Evolutionary conservation across 2,113 vertebrate genomes (phyloP).

Genomic region (Sorex fumeus): DNA sequence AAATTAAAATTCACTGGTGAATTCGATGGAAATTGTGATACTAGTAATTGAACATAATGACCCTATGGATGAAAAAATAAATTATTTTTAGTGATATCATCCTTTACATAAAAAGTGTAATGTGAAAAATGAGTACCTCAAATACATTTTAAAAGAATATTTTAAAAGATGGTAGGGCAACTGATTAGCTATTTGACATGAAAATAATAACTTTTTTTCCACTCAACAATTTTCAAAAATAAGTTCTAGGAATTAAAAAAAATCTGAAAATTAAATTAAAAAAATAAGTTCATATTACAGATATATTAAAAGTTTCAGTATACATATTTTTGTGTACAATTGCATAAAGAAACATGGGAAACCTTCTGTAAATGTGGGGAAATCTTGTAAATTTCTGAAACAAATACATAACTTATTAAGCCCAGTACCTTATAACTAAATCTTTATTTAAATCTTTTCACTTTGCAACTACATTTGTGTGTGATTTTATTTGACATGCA

Average conservation of each 20-base stretch:
- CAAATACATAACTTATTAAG: background rate
- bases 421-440: background rate
- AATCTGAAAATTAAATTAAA: conserved; percentile 36
- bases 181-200: background rate
- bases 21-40: conserved; percentile 25
- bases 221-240: background rate
- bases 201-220: background rate
- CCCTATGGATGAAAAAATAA: conserved; percentile 24
- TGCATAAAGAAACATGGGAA: background rate
- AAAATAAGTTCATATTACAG: background rate
- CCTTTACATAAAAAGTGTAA: background rate
- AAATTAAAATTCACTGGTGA: conserved; percentile 60
- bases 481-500: background rate
- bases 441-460: background rate
- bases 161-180: background rate
- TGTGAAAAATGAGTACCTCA: background rate
- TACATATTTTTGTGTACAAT: conserved; percentile 18
- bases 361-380: no score
- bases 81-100: conserved; percentile 39
- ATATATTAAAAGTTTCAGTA: background rate
- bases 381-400: no score
- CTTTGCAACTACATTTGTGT: background rate
- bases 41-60: conserved; percentile 32
- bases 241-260: background rate
- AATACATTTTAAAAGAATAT: no score